Base-by-base conservation (phyloP, 2,888 invertebrate species). In the Agrilus biguttatus region DNA sequence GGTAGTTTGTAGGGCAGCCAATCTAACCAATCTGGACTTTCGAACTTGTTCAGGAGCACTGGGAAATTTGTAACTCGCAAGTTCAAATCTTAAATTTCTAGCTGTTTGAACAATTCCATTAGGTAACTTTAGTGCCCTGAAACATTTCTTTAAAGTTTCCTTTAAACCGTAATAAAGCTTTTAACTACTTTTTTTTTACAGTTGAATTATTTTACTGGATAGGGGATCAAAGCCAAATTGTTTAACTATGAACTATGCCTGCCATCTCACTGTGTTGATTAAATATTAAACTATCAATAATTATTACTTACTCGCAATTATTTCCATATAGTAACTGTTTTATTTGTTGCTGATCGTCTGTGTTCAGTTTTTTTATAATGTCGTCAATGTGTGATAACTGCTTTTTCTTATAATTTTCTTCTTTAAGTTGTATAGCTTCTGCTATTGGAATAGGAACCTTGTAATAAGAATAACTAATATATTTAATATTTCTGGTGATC, bases 1-100 rank as follows among this genome's bases (percentile, higher is more conserved):
- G 33, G 81, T 73, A 66, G 95, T 85, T 69, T 98, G 98, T 52
- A 97, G 78, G 39, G 89, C 69, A 5, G 88, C 97, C 19, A 93
- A 74, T 50, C 85, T 76, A 0, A 93, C 83, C 37, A 80, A 60
- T 42, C 84, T 74, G 0, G 83, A 77, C 12, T 72, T 55, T 45
- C 90, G 73, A 12, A 75, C 61, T 53, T 85, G 74, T 68, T 93
- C 93, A 36, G 59, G 57, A 1, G 69, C 66, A 0, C 83, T 83
- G 3, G 65, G 59, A 51, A 95, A 81, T 5, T 65, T 68, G 66
- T 79, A 92, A 1, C 78, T 84, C 52, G 78, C 71, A 2, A 95
- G 59, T 55, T 95, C 84, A 52, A 91, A 78, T 50, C 75, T 19
- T 2, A n/a, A 6, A 5, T 5, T 28, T n/a, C 37, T 17, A 1